Conservation (phyloP, 2,888 invertebrate species). For the Stenotaenia linearis region DNA sequence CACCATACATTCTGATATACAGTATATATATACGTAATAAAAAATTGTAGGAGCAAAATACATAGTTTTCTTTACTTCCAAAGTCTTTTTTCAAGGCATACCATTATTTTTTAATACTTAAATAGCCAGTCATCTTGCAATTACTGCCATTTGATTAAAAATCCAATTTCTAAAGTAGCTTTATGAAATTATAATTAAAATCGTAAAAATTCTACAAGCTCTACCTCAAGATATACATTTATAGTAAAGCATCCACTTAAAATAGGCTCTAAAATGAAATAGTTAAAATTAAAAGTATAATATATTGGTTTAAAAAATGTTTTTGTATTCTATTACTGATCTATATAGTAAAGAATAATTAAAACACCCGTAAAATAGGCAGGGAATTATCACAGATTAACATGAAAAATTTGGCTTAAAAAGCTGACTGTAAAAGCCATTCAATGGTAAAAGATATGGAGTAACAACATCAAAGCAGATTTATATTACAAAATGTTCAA, state of each 20-base stretch:
- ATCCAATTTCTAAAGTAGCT: background rate
- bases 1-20: no score
- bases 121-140: background rate
- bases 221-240: background rate
- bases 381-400: constrained; percentile 10
- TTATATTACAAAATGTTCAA: background rate
- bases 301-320: background rate
- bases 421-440: background rate
- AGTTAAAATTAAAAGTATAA: background rate
- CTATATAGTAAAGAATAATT: background rate
- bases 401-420: constrained; percentile 1
- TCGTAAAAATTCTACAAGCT: background rate
- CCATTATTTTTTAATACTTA: background rate
- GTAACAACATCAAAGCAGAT: background rate
- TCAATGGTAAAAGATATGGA: background rate
- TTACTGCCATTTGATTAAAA: background rate
- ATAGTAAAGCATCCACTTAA: background rate
- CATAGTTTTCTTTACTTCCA: background rate
- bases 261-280: background rate
- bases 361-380: constrained; percentile 20
- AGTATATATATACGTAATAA: no score
- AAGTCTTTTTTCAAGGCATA: background rate
- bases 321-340: background rate
- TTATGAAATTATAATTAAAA: background rate
- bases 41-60: background rate